phyloP scores from a whole-genome alignment of 2,797 vertebrate species.

The Darevskia mixta region DNA sequence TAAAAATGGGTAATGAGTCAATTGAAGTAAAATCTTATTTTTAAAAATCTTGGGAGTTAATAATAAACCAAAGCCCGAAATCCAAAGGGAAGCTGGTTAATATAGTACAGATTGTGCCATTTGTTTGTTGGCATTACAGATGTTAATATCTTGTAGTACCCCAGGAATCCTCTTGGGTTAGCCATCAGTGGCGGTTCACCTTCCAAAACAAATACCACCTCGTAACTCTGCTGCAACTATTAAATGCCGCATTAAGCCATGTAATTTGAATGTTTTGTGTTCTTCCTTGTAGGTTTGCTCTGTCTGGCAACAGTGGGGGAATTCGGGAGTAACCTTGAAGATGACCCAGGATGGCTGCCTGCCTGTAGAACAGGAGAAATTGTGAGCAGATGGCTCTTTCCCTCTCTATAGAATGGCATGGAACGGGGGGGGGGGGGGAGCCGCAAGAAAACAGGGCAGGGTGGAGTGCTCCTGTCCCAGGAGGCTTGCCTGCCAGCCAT shows the following conservation, averaged over 20 bases:
- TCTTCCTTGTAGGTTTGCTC: slow-evolving; percentile 87
- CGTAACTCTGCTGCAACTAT: neutral
- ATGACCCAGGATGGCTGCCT: slow-evolving; percentile 86
- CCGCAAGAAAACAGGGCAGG: too few relatives aligned
- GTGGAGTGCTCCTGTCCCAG: neutral
- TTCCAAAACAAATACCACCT: neutral
- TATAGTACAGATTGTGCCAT: neutral
- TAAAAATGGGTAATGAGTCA: neutral
- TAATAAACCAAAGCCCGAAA: neutral
- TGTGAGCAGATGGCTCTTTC: slow-evolving; percentile 81
- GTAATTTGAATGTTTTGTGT: neutral
- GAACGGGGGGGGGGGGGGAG: too few relatives aligned
- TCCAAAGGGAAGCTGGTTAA: neutral
- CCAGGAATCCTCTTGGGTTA: neutral
- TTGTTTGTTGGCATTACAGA: neutral
- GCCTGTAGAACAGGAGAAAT: slow-evolving; percentile 84
- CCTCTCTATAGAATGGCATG: neutral
- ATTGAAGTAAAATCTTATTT: neutral
- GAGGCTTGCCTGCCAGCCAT: neutral
- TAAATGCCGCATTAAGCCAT: neutral
- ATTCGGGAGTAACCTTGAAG: slow-evolving; percentile 83
- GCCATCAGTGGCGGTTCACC: neutral
- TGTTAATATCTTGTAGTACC: neutral
- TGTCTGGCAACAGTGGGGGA: slow-evolving; percentile 85
- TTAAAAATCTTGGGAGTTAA: too few relatives aligned